Evolutionary conservation across 2,113 vertebrate species (phyloP).

Genomic region (Hippocampus barbouri): DNA sequence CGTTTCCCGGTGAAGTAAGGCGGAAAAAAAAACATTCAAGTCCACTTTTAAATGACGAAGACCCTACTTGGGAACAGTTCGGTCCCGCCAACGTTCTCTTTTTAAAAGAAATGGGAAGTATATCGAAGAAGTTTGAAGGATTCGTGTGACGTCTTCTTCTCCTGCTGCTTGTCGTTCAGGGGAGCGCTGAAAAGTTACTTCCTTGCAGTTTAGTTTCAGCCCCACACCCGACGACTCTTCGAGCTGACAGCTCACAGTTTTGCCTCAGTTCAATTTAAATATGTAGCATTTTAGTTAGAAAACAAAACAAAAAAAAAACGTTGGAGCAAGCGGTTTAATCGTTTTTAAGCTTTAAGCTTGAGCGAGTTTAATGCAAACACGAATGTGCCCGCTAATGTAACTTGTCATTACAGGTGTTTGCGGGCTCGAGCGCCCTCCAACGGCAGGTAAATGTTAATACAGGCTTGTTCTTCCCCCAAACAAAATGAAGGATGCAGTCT

Average conservation of each 20-base stretch:
- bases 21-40: accelerated
- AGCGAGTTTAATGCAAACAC: background rate
- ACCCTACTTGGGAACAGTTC: background rate
- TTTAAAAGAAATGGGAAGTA: conserved; percentile 2
- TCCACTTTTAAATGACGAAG: background rate
- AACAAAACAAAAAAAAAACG: background rate
- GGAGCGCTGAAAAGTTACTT: conserved; percentile 4
- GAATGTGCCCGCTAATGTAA: no score
- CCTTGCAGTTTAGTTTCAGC: background rate
- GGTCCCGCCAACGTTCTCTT: accelerated
- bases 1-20: conserved; percentile 9
- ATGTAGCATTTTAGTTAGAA: background rate
- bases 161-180: background rate
- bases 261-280: background rate
- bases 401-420: background rate
- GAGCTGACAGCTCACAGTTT: background rate
- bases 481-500: background rate
- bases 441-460: background rate
- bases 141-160: conserved; percentile 12
- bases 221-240: background rate
- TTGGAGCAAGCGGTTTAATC: background rate
- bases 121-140: background rate
- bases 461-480: background rate
- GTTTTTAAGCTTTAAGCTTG: no score
- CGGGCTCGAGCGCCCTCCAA: background rate